Evolutionary conservation across 2,888 invertebrate genomes (phyloP).

Genomic region (Thecocarcelia acutangulata): DNA sequence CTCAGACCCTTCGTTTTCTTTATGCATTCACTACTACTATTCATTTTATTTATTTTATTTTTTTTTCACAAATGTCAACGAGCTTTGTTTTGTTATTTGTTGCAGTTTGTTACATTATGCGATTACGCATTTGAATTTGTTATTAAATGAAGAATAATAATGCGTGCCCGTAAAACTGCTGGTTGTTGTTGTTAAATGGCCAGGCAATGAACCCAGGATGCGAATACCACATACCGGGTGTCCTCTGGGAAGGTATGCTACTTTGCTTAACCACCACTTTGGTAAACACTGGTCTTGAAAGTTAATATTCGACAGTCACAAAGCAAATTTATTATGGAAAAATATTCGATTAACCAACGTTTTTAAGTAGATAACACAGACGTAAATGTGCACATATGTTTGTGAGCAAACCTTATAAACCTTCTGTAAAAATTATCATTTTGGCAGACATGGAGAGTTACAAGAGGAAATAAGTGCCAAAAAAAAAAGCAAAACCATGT

Average conservation of each 20-base stretch:
- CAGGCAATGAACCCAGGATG: conserved; percentile 48
- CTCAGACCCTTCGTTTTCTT: conserved; percentile 22
- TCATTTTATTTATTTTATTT: neutral
- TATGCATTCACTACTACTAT: conserved; percentile 6
- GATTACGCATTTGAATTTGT: conserved; percentile 52
- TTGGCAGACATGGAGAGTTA: too few species aligned
- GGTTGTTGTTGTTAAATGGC: conserved; percentile 15
- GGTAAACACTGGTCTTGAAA: too few species aligned
- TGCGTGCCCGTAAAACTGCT: conserved; percentile 23
- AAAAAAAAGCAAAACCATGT: too few species aligned
- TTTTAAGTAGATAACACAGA: too few species aligned
- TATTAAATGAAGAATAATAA: conserved; percentile 12
- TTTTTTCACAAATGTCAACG: conserved; percentile 52
- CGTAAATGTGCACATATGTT: neutral
- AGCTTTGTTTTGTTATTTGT: conserved; percentile 32
- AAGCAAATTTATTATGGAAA: too few species aligned
- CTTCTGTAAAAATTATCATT: too few species aligned
- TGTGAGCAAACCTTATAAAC: too few species aligned
- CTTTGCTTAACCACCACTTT: too few species aligned
- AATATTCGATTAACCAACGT: too few species aligned
- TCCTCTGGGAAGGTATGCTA: too few species aligned
- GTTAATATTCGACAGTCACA: too few species aligned
- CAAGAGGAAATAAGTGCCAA: too few species aligned
- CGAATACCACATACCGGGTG: neutral
- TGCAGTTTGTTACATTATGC: conserved; percentile 29